These are phyloP conservation scores for Ips nitidus DNA, from an alignment of 1,140 invertebrate genomes.

Conservation along the genomic window DNA sequence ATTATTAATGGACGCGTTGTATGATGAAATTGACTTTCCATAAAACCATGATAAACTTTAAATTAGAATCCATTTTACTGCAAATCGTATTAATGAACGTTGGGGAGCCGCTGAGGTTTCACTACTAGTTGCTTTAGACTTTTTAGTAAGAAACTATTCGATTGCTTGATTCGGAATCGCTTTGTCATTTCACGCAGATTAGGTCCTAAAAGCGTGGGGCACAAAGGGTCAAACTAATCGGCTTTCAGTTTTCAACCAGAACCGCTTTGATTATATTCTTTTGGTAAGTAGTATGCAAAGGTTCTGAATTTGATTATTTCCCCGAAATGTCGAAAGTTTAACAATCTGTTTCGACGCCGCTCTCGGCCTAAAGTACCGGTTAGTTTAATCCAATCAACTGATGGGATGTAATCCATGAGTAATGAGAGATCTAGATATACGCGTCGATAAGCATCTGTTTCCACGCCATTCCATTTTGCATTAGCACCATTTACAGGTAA, in stretches of 20 bases:
- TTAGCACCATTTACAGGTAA: too few relatives aligned
- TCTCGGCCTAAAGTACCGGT: neutral
- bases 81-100: constrained; percentile 25
- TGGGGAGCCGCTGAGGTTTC: constrained; percentile 6
- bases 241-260: neutral
- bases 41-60: constrained; percentile 37
- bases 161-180: constrained; percentile 6
- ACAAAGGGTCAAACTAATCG: constrained; percentile 18
- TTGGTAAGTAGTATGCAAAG: too few relatives aligned
- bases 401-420: constrained; percentile 21
- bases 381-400: constrained; percentile 26
- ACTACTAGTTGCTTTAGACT: neutral
- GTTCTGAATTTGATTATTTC: too few relatives aligned
- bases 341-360: too few relatives aligned
- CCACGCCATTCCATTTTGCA: constrained; percentile 16
- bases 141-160: constrained; percentile 6
- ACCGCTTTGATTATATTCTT: too few relatives aligned
- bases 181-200: constrained; percentile 17
- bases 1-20: constrained; percentile 43
- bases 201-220: neutral
- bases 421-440: constrained; percentile 17
- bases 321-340: too few relatives aligned
- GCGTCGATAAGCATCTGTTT: constrained; percentile 19
- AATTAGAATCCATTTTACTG: constrained; percentile 32
- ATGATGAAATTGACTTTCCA: constrained; percentile 42